A percentile compares a stretch with the other conserved stretches of the same genome.
Evolutionary conservation across 2,797 vertebrate species (phyloP).

Genomic region (Spatula clypeata): DNA sequence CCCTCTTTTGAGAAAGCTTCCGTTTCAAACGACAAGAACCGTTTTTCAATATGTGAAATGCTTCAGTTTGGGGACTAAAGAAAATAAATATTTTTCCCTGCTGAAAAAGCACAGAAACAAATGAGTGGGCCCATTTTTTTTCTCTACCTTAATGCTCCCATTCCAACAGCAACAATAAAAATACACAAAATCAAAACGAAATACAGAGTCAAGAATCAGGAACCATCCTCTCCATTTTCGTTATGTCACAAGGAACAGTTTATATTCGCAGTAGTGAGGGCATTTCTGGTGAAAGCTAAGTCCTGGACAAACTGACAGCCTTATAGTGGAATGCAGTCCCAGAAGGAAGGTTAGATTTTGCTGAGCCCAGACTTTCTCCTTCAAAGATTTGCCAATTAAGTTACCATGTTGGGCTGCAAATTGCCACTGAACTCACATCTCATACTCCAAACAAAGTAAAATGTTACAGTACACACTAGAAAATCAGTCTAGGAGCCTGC

Average conservation of each 20-base stretch:
- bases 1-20: neutral
- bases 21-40: neutral
- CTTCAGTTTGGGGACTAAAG: neutral
- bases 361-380: neutral
- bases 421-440: neutral
- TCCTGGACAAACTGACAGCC: neutral
- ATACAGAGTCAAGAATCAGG: neutral
- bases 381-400: neutral
- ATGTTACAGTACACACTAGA: neutral
- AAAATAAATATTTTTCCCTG: neutral
- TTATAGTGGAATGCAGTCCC: neutral
- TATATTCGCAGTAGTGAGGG: neutral
- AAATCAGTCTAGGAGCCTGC: neutral
- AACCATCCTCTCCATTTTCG: neutral
- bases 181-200: neutral
- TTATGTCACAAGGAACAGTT: neutral
- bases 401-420: neutral
- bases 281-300: neutral
- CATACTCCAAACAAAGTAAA: neutral
- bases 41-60: neutral
- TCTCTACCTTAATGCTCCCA: neutral
- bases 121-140: neutral
- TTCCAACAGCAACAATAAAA: neutral
- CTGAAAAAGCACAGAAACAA: neutral
- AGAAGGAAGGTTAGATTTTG: neutral